These are phyloP conservation scores for Macrotis lagotis DNA, from an alignment of 2,113 vertebrate genomes.

Conservation along the genomic window DNA sequence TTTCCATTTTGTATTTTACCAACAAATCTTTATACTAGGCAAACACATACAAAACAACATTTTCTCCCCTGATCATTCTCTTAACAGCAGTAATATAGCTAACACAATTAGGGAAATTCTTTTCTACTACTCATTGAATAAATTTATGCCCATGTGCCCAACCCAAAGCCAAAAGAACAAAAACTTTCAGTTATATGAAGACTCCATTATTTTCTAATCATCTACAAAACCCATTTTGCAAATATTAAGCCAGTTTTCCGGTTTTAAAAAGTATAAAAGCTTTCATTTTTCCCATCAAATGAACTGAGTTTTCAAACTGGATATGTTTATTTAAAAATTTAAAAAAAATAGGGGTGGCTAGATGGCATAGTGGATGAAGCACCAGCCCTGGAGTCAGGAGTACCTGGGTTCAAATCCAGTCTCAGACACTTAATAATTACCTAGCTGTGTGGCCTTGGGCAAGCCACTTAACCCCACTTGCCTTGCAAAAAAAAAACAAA, in stretches of 20 bases:
- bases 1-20: conserved; percentile 13
- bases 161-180: background rate
- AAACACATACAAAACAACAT: conserved; percentile 33
- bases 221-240: background rate
- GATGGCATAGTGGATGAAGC: too few relatives aligned
- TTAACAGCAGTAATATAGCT: conserved; percentile 22
- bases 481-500: too few relatives aligned
- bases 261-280: conserved; percentile 1
- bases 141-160: background rate
- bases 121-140: conserved; percentile 26
- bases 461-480: too few relatives aligned
- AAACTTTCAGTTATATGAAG: conserved; percentile 36
- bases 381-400: too few relatives aligned
- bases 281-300: background rate
- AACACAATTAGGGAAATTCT: conserved; percentile 33
- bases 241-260: conserved; percentile 41
- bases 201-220: background rate
- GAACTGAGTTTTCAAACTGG: background rate
- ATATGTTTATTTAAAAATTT: conserved; percentile 29
- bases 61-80: background rate
- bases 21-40: background rate
- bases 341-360: too few relatives aligned
- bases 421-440: too few relatives aligned
- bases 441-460: too few relatives aligned
- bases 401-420: too few relatives aligned